Base-by-base conservation (phyloP, 2,888 invertebrate genomes). In the Pterobdella sp. region DNA sequence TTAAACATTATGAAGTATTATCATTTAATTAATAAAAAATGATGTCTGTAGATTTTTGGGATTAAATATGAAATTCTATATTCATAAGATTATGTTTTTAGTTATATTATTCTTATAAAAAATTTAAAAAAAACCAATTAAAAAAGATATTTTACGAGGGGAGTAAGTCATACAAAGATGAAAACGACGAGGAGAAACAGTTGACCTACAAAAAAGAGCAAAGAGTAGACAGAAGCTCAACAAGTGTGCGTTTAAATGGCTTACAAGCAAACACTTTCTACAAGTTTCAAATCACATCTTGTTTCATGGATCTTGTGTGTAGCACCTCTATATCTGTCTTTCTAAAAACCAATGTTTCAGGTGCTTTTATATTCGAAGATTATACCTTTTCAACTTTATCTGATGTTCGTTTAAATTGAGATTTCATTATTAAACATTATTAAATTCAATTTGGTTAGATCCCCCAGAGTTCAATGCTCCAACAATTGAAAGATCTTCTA, bases 1-100 rank as follows among this genome's bases (percentile, higher is more conserved):
- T 60, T 36, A 71, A 60, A 4, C 63, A 63, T 34, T 71, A 71
- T n/a, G 35, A 71, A 56, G 71, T 71, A n/a, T 3, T 64, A 18
- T n/a, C 26, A n/a, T 64, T 14, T 64, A n/a, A n/a, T 10, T 64
- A n/a, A n/a, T n/a, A n/a, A n/a, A 42, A 14, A 42, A 42, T 42
- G 49, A 42, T 42, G 7, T 42, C 22, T 42, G 22, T 42, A 42
- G 7, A 56, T 56, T 56, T 56, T n/a, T n/a, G n/a, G n/a, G n/a
- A n/a, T n/a, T n/a, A n/a, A n/a, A n/a, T n/a, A n/a, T n/a, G n/a
- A n/a, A n/a, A n/a, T n/a, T n/a, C n/a, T n/a, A n/a, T n/a, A n/a
- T n/a, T n/a, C n/a, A n/a, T n/a, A n/a, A n/a, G n/a, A n/a, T n/a
- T n/a, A n/a, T n/a, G n/a, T n/a, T n/a, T n/a, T n/a, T n/a, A n/a